phyloP scores from a whole-genome alignment of 35 echinoderm and acorn worm genomes.

The Hemicentrotus pulcherrimus region DNA sequence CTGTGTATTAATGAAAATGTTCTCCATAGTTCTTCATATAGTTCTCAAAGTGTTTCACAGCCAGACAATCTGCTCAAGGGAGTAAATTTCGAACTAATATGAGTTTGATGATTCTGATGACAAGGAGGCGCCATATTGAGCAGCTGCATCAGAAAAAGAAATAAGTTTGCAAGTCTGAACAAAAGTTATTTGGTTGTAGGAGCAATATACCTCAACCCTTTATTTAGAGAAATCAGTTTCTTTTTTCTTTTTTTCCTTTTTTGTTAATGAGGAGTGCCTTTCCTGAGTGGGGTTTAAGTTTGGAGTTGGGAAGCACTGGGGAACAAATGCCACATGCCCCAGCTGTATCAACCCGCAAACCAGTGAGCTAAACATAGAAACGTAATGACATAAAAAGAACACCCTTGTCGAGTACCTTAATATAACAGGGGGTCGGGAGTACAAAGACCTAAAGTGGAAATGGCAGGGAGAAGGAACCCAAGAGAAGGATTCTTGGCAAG shows the following conservation, averaged over 20 bases:
- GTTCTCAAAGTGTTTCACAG: too few species aligned
- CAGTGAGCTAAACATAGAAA: background rate
- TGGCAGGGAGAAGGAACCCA: background rate
- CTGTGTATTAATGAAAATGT: too few species aligned
- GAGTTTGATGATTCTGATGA: background rate
- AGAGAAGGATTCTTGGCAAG: background rate
- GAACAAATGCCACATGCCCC: background rate
- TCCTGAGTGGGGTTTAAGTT: background rate
- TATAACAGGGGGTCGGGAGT: background rate
- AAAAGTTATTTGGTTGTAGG: background rate
- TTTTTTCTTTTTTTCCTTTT: background rate
- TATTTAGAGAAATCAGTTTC: background rate
- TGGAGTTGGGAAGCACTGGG: background rate
- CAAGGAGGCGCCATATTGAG: background rate
- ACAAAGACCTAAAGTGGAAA: constrained; percentile 2
- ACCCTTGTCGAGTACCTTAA: background rate
- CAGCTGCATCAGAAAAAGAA: background rate
- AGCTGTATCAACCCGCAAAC: background rate
- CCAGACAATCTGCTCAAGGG: too few species aligned
- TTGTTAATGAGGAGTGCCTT: background rate
- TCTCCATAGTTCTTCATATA: too few species aligned
- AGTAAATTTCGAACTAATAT: too few species aligned
- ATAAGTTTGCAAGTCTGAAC: background rate
- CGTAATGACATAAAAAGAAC: background rate
- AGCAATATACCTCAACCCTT: background rate